Conservation (phyloP, 2,888 invertebrate genomes). For the Alviniconcha strummeri region DNA sequence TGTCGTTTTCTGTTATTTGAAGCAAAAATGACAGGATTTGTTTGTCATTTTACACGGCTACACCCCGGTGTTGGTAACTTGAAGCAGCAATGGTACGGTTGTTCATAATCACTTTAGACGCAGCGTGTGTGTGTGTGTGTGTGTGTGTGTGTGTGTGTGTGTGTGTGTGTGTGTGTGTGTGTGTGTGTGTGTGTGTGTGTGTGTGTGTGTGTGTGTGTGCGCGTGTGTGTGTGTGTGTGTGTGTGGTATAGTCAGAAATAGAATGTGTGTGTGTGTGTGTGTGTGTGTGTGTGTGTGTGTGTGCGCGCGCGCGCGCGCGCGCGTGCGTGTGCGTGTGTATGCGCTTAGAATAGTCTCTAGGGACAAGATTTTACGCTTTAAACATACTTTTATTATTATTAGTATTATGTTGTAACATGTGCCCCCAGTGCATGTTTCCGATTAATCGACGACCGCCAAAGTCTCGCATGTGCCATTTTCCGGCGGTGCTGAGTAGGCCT, state of each 20-base stretch:
- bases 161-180: slow-evolving; percentile 6
- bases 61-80: too few species aligned
- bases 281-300: too few species aligned
- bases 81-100: too few species aligned
- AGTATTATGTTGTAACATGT: not conserved
- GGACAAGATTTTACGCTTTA: not conserved
- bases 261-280: too few species aligned
- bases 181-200: slow-evolving; percentile 2
- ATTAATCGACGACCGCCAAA: not conserved
- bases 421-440: not conserved
- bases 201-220: not conserved
- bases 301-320: too few species aligned
- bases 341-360: not conserved
- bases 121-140: too few species aligned
- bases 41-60: too few species aligned
- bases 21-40: too few species aligned
- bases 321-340: too few species aligned
- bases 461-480: not conserved
- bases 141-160: not conserved
- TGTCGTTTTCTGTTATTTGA: too few species aligned
- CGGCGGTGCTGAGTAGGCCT: not conserved
- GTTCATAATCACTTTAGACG: too few species aligned
- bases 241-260: not conserved
- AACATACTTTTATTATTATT: not conserved
- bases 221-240: not conserved